Percentiles rank a stretch among this genome's conserved stretches.
Evolutionary conservation across 2,113 vertebrate genomes (phyloP).

Genomic region (Pluvianellus socialis): DNA sequence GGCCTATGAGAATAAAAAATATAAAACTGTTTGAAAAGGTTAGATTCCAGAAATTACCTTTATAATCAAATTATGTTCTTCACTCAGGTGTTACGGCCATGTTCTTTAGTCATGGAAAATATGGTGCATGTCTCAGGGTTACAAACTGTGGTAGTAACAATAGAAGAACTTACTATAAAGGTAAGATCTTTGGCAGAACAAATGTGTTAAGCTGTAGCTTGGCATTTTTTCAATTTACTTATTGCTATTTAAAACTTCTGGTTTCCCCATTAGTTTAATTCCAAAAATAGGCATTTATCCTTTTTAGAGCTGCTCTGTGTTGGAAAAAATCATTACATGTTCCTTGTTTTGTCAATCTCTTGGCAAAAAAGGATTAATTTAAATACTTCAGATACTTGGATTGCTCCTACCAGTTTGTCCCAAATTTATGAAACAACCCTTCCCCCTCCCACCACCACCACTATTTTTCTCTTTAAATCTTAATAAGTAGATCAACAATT

Average conservation of each 20-base stretch:
- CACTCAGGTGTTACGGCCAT: constrained; percentile 86
- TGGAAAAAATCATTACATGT: neutral
- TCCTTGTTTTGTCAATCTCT: neutral
- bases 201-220: neutral
- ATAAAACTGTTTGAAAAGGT: neutral
- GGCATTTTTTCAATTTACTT: rapidly evolving
- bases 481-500: neutral
- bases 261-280: neutral
- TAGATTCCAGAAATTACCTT: neutral
- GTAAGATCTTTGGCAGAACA: constrained; percentile 61
- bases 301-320: neutral
- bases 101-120: constrained; percentile 86
- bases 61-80: neutral
- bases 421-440: neutral
- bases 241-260: neutral
- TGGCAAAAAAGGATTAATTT: neutral
- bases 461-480: neutral
- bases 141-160: constrained; percentile 76
- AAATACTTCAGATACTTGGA: neutral
- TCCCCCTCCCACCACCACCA: neutral
- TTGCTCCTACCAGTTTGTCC: neutral
- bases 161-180: constrained; percentile 90
- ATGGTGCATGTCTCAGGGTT: constrained; percentile 72
- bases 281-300: neutral
- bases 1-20: neutral